phyloP scores from a whole-genome alignment of 2,797 vertebrate species.

The Tangara arthus region DNA sequence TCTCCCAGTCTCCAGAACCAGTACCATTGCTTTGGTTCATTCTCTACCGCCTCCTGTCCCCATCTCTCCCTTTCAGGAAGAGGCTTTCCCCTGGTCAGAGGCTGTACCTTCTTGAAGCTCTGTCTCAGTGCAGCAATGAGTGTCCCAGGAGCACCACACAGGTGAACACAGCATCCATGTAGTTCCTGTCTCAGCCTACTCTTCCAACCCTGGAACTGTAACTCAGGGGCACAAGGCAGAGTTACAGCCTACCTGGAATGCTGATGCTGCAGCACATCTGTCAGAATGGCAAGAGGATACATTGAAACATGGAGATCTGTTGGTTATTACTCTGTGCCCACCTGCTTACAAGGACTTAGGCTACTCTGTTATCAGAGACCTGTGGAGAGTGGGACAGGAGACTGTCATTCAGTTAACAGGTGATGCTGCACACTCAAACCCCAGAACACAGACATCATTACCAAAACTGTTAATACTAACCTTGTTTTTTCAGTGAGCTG shows the following conservation, averaged over 20 bases:
- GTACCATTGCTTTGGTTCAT: neutral
- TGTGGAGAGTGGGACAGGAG: neutral
- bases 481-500: neutral
- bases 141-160: neutral
- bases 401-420: neutral
- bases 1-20: neutral
- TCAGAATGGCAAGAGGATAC: neutral
- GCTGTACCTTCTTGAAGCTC: fast-evolving
- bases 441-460: neutral
- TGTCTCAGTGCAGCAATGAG: fast-evolving
- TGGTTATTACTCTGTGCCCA: neutral
- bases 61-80: neutral
- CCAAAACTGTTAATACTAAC: neutral
- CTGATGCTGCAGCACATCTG: neutral
- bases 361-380: neutral
- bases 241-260: neutral
- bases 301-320: neutral
- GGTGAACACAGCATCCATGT: neutral
- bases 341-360: neutral
- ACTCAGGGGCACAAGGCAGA: neutral
- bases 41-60: neutral
- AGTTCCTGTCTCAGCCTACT: neutral
- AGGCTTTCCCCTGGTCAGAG: neutral
- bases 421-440: neutral
- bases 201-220: neutral